These are phyloP conservation scores for Atrichornis clamosus DNA, from an alignment of 2,113 vertebrate genomes.

Conservation along the genomic window DNA sequence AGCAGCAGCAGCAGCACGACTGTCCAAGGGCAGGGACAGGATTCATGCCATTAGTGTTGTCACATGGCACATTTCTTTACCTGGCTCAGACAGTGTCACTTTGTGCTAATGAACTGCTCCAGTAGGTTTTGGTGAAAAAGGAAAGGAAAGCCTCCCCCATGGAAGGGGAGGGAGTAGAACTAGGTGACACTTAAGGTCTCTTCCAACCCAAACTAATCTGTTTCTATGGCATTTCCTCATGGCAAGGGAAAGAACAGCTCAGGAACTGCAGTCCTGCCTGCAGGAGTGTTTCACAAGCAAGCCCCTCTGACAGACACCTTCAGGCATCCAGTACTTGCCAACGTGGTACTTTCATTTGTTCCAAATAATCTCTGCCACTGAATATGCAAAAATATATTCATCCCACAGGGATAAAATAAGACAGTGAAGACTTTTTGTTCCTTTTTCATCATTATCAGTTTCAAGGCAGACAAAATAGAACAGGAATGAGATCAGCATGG, in stretches of 20 bases:
- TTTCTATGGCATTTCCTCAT: background rate
- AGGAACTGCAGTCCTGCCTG: background rate
- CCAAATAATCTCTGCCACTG: background rate
- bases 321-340: background rate
- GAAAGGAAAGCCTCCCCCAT: background rate
- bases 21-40: background rate
- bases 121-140: background rate
- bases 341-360: background rate
- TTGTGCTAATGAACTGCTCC: fast-evolving
- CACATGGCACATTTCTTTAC: background rate
- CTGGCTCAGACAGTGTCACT: too few relatives aligned
- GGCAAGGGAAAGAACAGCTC: background rate
- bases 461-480: background rate
- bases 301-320: background rate
- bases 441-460: background rate
- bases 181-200: background rate
- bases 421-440: background rate
- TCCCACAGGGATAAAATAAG: background rate
- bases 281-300: background rate
- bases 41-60: background rate
- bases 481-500: background rate
- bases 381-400: background rate
- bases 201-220: background rate
- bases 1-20: background rate
- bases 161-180: background rate